Evolutionary conservation across 2,113 vertebrate species (phyloP), one percentile per base, ranked within the genome.

Genomic region (Cololabis saira): DNA sequence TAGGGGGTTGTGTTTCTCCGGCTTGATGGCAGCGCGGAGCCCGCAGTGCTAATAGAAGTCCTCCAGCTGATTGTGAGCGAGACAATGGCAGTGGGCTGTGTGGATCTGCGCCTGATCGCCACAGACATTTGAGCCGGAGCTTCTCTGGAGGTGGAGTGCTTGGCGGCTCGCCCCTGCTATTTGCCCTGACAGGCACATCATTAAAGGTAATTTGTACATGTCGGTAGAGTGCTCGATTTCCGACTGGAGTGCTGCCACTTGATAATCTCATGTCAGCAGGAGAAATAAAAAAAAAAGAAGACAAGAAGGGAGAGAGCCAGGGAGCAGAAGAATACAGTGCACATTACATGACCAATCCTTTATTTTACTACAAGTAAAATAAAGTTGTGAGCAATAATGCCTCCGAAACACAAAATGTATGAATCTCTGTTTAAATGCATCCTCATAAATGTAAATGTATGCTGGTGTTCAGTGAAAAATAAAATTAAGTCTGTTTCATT

Each of bases 131-230:
- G 48, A 80, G 58, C 55, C 40, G 24, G 52, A 69, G 67, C 56
- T 68, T 74, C 70, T 67, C 62, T 71, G 78, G 70, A 87, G 78
- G 84, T 69, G 68, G 62, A 60, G 19, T 13, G 41, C 78, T 67
- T 55, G 61, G 80, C 14, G 27, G 58, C 73, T 81, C 83, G 59
- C 19, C 76, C 69, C 80, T 78, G 61, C 82, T 74, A 88, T 87
- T 90, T 89, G 60, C 73, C 56, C 80, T 87, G 90, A 91, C 90
- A 90, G 85, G 82, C 61, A 52, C 62, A 85, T 91, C 86, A 92
- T 91, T 91, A 87, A 52, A 55, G 67, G 77, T 85, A 90, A 92
- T 92, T 90, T 87, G 85, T 87, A 88, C 86, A 84, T 86, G 89
- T 78, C 73, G 51, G 43, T 50, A 17, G 64, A 81, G 71, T 13